These are phyloP conservation scores for Allacma fusca DNA, from an alignment of 2,888 invertebrate species.

Conservation along the genomic window DNA sequence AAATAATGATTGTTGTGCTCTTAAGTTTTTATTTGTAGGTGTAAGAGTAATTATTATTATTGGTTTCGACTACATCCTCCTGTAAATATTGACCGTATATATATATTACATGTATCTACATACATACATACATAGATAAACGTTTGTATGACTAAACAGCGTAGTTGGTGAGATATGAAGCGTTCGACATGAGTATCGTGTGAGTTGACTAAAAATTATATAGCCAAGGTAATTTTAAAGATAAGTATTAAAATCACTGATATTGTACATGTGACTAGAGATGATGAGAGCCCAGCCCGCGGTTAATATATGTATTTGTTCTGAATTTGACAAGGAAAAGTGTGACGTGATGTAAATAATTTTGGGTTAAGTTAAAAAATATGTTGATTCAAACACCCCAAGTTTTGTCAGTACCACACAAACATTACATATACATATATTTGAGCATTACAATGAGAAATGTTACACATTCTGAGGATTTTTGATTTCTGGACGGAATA, in stretches of 20 bases:
- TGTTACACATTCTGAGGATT: conserved; percentile 3
- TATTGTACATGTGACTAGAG: too few relatives aligned
- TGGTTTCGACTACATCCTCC: neutral
- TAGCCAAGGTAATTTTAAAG: too few relatives aligned
- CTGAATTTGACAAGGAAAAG: too few relatives aligned
- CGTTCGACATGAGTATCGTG: too few relatives aligned
- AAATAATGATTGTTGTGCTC: conserved; percentile 5
- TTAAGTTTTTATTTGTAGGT: conserved; percentile 14
- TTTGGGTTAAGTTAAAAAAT: neutral
- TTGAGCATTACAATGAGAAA: neutral
- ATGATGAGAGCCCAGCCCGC: too few relatives aligned
- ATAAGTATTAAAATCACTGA: too few relatives aligned
- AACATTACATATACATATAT: neutral
- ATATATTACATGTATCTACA: neutral
- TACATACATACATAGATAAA: neutral
- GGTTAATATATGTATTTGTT: too few relatives aligned
- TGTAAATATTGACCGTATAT: neutral
- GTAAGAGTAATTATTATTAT: neutral
- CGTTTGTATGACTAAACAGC: neutral
- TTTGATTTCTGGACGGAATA: conserved; percentile 19
- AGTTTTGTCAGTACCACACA: neutral
- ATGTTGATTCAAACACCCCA: neutral
- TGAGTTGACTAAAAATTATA: too few relatives aligned
- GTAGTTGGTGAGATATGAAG: too few relatives aligned
- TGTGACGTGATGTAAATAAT: neutral